phyloP scores from a whole-genome alignment of 2,113 vertebrate species.

The Isurus oxyrinchus region DNA sequence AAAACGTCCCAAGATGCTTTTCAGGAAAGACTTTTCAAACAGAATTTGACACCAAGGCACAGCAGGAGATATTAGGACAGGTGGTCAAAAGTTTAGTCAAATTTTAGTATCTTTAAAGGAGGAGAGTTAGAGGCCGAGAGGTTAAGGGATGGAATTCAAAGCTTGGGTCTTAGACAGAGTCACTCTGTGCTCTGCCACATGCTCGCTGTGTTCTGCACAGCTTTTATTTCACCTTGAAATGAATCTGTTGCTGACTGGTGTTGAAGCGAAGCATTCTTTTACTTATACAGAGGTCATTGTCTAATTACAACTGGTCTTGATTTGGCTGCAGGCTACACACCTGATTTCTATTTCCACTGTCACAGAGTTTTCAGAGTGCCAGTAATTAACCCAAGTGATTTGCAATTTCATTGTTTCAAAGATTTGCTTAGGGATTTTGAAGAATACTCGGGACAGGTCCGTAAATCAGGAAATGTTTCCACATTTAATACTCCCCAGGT shows the following conservation, averaged over 20 bases:
- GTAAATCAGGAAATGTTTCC: not conserved
- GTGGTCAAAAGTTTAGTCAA: not conserved
- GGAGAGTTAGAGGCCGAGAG: not conserved
- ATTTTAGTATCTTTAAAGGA: not conserved
- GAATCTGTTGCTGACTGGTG: not conserved
- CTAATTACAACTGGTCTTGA: not conserved
- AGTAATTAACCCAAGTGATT: not conserved
- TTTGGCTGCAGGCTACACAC: not conserved
- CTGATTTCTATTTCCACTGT: conserved; percentile 28
- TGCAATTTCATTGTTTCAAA: not conserved
- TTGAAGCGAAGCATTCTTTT: not conserved
- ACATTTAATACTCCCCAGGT: not conserved
- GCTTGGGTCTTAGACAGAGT: not conserved
- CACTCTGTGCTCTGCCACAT: not conserved
- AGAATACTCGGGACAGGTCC: not conserved
- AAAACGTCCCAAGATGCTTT: not conserved
- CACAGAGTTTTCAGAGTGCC: not conserved
- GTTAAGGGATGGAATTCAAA: not conserved
- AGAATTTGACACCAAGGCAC: not conserved
- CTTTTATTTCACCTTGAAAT: not conserved
- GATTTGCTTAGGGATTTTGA: conserved; percentile 7
- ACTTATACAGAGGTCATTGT: not conserved
- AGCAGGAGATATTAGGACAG: not conserved
- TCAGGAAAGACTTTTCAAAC: not conserved
- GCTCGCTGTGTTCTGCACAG: not conserved